phyloP scores from a whole-genome alignment of 2,888 invertebrate genomes.

The Micropterix aruncella region DNA sequence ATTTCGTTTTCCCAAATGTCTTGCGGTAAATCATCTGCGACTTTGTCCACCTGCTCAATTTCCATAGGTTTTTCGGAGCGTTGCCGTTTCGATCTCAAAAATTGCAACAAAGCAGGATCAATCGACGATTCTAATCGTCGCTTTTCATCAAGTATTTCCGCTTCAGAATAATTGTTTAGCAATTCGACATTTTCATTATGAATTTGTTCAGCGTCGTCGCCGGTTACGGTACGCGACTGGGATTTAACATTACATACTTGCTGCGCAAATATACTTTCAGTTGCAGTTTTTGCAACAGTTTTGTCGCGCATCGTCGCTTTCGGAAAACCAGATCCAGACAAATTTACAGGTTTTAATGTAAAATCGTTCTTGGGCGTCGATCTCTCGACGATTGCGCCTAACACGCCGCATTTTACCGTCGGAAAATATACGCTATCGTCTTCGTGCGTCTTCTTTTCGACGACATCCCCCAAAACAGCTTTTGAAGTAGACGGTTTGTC shows the following conservation, averaged over 20 bases:
- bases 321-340: conserved; percentile 36
- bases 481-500: conserved; percentile 23
- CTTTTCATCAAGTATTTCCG: conserved; percentile 63
- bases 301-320: conserved; percentile 27
- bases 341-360: too few species aligned
- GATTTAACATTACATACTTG: conserved; percentile 23
- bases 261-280: conserved; percentile 37
- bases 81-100: conserved; percentile 37
- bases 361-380: conserved; percentile 27
- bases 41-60: conserved; percentile 15
- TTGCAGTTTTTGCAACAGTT: conserved; percentile 16
- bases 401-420: conserved; percentile 25
- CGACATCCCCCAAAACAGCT: conserved; percentile 20
- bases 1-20: conserved; percentile 39
- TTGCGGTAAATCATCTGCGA: conserved; percentile 10
- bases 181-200: conserved; percentile 60
- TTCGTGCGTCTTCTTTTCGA: conserved; percentile 21
- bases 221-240: conserved; percentile 18
- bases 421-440: conserved; percentile 34
- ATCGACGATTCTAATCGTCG: conserved; percentile 46
- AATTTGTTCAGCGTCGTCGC: conserved; percentile 40
- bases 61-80: conserved; percentile 15
- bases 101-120: conserved; percentile 53
- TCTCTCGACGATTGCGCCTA: conserved; percentile 46
- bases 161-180: conserved; percentile 51